phyloP scores from a whole-genome alignment of 2,113 vertebrate species.

The Zosterops lateralis region DNA sequence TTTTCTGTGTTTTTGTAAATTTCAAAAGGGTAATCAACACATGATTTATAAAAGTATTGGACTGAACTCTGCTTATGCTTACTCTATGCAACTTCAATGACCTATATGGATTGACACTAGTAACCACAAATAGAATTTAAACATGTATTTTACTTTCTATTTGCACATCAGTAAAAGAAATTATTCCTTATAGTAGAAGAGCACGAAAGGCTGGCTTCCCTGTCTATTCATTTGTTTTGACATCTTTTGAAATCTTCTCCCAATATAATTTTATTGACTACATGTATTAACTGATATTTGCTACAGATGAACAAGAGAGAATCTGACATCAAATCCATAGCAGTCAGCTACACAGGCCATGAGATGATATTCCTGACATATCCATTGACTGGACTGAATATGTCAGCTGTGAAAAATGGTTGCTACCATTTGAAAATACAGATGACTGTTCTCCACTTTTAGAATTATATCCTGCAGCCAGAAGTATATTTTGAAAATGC shows the following conservation, averaged over 20 bases:
- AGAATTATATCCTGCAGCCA: background rate
- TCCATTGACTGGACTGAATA: background rate
- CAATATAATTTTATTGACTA: background rate
- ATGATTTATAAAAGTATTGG: background rate
- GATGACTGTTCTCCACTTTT: background rate
- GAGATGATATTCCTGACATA: background rate
- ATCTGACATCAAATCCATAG: slow-evolving; percentile 5
- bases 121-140: background rate
- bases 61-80: background rate
- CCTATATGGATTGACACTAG: background rate
- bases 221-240: background rate
- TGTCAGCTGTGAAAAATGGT: background rate
- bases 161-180: background rate
- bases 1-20: background rate
- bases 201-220: background rate
- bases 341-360: background rate
- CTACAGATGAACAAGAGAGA: background rate
- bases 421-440: background rate
- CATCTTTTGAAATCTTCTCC: background rate
- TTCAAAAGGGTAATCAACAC: background rate
- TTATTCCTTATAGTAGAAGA: background rate
- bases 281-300: background rate
- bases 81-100: background rate
- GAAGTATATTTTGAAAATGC: background rate
- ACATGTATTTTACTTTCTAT: background rate